These are phyloP conservation scores for Megatriorchis doriae DNA, from an alignment of 2,113 vertebrate genomes.

Conservation along the genomic window DNA sequence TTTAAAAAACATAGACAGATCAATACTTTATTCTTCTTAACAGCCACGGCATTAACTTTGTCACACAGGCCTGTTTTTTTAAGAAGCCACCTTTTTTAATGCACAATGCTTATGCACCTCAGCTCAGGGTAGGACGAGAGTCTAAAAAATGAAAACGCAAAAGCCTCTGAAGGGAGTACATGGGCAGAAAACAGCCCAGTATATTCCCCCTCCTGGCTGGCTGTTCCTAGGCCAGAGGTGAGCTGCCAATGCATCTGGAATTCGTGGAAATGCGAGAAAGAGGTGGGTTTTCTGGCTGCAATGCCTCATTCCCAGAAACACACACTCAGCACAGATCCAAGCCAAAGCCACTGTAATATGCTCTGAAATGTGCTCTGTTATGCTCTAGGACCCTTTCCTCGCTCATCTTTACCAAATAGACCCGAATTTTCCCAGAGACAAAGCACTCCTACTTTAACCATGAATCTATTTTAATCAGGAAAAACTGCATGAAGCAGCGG, in stretches of 20 bases:
- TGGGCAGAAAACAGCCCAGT: not conserved
- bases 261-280: not conserved
- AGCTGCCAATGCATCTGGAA: constrained; percentile 24
- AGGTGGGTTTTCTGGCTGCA: not conserved
- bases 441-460: not conserved
- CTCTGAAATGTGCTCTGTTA: not conserved
- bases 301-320: not conserved
- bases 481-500: not conserved
- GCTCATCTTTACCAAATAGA: not conserved
- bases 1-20: not conserved
- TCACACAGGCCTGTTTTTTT: not conserved
- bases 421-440: not conserved
- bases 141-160: not conserved
- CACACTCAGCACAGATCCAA: not conserved
- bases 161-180: not conserved
- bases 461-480: not conserved
- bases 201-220: not conserved
- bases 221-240: not conserved
- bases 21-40: not conserved
- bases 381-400: not conserved
- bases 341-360: not conserved
- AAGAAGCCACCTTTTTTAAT: not conserved
- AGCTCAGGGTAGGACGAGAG: not conserved
- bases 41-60: not conserved
- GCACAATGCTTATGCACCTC: not conserved